A percentile compares a stretch with the other conserved stretches of the same genome.
phyloP scores from a whole-genome alignment of 2,888 invertebrate species.

The Mythimna impura region DNA sequence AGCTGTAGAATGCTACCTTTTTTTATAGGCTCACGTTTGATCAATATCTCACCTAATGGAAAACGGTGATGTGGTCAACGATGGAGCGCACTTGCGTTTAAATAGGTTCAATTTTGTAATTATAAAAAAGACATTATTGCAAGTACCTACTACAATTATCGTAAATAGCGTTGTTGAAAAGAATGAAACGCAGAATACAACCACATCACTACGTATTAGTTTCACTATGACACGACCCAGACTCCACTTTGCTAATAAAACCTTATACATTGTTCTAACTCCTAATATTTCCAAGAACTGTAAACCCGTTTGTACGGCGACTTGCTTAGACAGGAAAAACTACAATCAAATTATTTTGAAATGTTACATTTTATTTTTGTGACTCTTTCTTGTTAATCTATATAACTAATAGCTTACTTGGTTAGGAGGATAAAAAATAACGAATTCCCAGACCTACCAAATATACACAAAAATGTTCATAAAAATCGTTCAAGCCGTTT shows the following conservation, averaged over 20 bases:
- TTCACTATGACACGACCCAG: slow-evolving; percentile 37
- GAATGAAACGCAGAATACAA: slow-evolving; percentile 5
- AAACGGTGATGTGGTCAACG: too few relatives aligned
- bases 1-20: too few relatives aligned
- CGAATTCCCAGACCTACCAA: too few relatives aligned
- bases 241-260: slow-evolving; percentile 40
- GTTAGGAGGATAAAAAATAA: too few relatives aligned
- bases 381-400: not conserved
- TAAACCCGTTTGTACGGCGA: not conserved
- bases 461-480: too few relatives aligned
- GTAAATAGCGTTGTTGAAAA: not conserved
- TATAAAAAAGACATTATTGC: too few relatives aligned
- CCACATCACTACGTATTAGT: slow-evolving; percentile 11
- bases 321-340: not conserved
- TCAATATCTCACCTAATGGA: too few relatives aligned
- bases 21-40: too few relatives aligned
- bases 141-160: not conserved
- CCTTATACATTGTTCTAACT: slow-evolving; percentile 23
- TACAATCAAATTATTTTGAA: not conserved
- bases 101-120: too few relatives aligned
- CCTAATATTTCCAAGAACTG: not conserved
- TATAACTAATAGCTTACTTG: too few relatives aligned
- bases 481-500: too few relatives aligned
- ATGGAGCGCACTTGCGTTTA: too few relatives aligned
- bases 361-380: not conserved